Base-by-base conservation (phyloP, 2,113 vertebrate genomes). In the Pygoscelis antarcticus region DNA sequence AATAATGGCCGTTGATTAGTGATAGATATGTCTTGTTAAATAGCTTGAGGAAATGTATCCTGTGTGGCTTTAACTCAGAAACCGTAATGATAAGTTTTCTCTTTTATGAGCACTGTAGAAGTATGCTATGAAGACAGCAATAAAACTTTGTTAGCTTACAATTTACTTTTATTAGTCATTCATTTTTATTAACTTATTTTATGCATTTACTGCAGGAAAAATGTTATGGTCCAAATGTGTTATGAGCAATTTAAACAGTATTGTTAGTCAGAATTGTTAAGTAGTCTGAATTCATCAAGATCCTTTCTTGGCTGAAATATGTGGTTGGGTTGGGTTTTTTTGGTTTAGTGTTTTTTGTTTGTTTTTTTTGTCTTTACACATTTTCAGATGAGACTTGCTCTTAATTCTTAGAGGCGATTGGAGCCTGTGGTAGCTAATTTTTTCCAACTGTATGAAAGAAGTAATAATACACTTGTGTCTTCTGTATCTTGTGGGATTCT, bases 181-280 rank as follows among this genome's bases (percentile, higher is more conserved):
- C 4, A 11, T n/a, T 96, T 95, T 95, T 93, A 81, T 84, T 87
- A 75, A 62, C 40, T 80, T 65, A 29, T 61, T 93, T 93, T 75
- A 30, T 40, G 23, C 12, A 47, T 34, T 92, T 90, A 78, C 21
- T 82, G 16, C 8, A 60, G 64, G 68, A 88, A 90, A 70, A 90
- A 47, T 27, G 2, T 27, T 83, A 54, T 71, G 14, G 27, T 93
- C n/a, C 58, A 68, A 71, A 60, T 68, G 40, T 1, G 0, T 75
- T 87, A 42, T 19, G 13, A 75, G 20, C 44, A 93, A 47, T 87
- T 92, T 64, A 68, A 77, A 40, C 30, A 44, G 26, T 87, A 44
- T 47, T 64, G 13, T 83, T 90, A 81, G n/a, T 64, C 8, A 30
- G 52, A 77, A 61, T 72, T 62, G 4, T 60, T 58, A 80, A 87